Evolutionary conservation across 2,797 vertebrate species (phyloP).

Genomic region (Cryptoblepharus egeriae): DNA sequence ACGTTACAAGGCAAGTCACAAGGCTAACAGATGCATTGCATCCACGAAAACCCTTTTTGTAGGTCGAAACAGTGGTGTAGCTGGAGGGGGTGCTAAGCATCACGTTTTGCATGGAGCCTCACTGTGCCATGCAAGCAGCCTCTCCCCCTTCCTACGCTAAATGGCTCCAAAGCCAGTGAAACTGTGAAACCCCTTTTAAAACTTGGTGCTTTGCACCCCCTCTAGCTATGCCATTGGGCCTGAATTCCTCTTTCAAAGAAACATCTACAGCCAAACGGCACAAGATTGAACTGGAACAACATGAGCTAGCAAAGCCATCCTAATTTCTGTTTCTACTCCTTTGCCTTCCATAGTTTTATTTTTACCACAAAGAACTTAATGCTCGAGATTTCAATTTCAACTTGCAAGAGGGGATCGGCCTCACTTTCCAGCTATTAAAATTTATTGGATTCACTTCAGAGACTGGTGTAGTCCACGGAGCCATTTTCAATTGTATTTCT

Average conservation of each 20-base stretch:
- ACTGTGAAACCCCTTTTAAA: no score
- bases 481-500: neutral
- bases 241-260: conserved; percentile 20
- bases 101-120: no score
- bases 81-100: no score
- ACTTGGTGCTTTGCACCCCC: no score
- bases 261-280: neutral
- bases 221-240: neutral
- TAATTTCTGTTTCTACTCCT: neutral
- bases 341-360: neutral
- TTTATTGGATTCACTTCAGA: neutral
- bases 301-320: neutral
- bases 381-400: conserved; percentile 26
- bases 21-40: conserved; percentile 40
- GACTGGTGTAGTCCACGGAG: neutral
- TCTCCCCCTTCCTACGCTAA: no score
- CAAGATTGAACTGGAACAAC: neutral
- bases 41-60: neutral
- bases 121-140: no score
- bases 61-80: no score
- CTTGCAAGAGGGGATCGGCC: neutral
- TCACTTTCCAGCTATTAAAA: conserved; percentile 13
- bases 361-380: neutral
- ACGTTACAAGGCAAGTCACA: conserved; percentile 39
- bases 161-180: no score